Conservation (phyloP, 2,113 vertebrate genomes). For the Pitta sordida region DNA sequence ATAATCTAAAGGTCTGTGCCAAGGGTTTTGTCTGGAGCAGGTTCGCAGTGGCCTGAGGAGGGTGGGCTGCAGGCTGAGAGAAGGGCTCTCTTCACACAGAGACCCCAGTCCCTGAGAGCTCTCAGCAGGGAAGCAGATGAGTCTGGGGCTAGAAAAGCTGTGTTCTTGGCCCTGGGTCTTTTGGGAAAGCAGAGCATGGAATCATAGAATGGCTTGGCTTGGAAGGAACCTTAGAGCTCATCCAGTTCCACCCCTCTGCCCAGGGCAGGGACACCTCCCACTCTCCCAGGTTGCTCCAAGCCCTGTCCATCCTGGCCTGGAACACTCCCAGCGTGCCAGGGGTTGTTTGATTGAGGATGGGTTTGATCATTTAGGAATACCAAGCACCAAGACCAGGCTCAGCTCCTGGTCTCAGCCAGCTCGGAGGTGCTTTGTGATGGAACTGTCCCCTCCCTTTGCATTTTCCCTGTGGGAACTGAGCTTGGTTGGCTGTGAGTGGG, state of each 20-base stretch:
- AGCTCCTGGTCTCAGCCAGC: background rate
- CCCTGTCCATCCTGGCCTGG: background rate
- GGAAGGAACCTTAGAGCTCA: background rate
- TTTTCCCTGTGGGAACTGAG: background rate
- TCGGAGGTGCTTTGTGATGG: background rate
- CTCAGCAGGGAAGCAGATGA: background rate
- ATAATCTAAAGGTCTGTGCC: too few species aligned
- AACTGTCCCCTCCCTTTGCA: background rate
- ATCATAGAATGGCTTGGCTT: background rate
- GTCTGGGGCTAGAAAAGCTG: background rate
- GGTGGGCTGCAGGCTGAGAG: background rate
- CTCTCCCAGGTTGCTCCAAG: rapidly evolving
- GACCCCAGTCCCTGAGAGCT: rapidly evolving
- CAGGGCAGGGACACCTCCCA: background rate
- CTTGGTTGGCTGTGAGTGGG: background rate
- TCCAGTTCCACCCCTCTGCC: background rate
- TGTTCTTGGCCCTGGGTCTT: background rate
- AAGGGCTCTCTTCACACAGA: background rate
- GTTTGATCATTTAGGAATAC: background rate
- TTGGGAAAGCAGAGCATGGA: background rate
- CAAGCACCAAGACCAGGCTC: background rate
- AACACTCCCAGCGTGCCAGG: rapidly evolving
- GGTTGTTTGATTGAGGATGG: background rate
- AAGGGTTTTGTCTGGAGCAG: background rate
- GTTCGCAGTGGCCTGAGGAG: background rate